These are phyloP conservation scores for Eubasilissa splendida DNA, from an alignment of 2,888 invertebrate genomes.

Conservation along the genomic window DNA sequence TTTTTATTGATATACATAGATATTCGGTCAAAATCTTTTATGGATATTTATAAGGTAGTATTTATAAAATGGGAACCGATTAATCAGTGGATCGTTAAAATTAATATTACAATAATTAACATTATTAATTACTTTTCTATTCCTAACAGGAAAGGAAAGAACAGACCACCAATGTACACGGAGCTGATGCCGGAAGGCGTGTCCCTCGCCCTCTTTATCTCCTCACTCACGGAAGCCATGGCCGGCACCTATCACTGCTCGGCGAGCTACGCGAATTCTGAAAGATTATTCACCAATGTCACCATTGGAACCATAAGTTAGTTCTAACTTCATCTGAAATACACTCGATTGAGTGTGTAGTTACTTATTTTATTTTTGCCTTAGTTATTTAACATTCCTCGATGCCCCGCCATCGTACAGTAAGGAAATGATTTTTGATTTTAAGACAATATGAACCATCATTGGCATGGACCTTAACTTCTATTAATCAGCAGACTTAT, in stretches of 20 bases:
- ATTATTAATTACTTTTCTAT: background rate
- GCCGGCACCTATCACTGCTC: slow-evolving; percentile 87
- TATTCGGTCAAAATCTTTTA: too few species aligned
- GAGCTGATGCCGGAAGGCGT: slow-evolving; percentile 72
- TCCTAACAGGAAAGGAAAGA: slow-evolving; percentile 31
- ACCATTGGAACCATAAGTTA: slow-evolving; percentile 82
- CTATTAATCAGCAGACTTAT: too few species aligned
- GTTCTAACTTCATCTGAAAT: slow-evolving; percentile 60
- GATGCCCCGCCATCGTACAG: too few species aligned
- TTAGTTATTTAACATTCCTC: too few species aligned
- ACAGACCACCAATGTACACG: slow-evolving; percentile 77
- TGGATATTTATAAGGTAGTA: too few species aligned
- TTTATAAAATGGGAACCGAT: too few species aligned
- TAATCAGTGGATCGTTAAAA: background rate
- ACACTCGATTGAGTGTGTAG: too few species aligned
- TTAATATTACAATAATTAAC: background rate
- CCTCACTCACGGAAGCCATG: slow-evolving; percentile 81
- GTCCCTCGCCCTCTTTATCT: slow-evolving; percentile 82
- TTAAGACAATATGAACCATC: too few species aligned
- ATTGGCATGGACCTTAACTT: too few species aligned
- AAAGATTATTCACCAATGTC: slow-evolving; percentile 78
- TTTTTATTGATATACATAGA: background rate
- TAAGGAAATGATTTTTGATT: too few species aligned
- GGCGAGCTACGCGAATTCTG: slow-evolving; percentile 83
- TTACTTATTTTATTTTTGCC: too few species aligned